Conservation (phyloP, 2,113 vertebrate species). For the Herpetotheres cachinnans region DNA sequence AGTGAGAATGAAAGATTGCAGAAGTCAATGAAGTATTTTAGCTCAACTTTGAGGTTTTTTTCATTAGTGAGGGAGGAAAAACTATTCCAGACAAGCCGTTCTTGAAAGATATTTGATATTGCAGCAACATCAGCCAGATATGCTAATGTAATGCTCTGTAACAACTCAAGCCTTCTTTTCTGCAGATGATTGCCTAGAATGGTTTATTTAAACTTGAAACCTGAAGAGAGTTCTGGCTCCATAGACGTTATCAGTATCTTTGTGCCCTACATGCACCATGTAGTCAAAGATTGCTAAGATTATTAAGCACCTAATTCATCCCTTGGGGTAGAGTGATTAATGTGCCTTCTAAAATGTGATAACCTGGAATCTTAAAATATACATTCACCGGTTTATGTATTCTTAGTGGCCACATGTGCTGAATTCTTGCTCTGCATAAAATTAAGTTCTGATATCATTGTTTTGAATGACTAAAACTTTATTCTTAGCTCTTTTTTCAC, state of each 20-base stretch:
- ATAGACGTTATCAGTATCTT: not conserved
- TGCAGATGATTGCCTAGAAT: not conserved
- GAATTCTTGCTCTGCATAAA: not conserved
- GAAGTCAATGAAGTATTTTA: not conserved
- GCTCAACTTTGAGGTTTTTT: not conserved
- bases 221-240: constrained; percentile 9
- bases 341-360: constrained; percentile 4
- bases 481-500: not conserved
- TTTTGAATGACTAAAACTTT: not conserved
- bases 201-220: constrained; percentile 57
- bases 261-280: not conserved
- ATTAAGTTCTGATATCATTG: not conserved
- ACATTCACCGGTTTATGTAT: not conserved
- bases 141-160: not conserved
- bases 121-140: not conserved
- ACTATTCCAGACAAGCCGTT: constrained; percentile 12
- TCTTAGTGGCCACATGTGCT: not conserved
- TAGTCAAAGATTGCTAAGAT: not conserved
- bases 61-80: constrained; percentile 19
- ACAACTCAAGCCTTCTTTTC: not conserved
- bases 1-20: not conserved
- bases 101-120: constrained; percentile 30
- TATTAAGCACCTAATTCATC: constrained; percentile 21
- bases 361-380: constrained; percentile 19
- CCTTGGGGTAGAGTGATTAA: constrained; percentile 22